Base-by-base conservation (phyloP, 2,888 invertebrate species). In the Venustoraphidia nigricollis region DNA sequence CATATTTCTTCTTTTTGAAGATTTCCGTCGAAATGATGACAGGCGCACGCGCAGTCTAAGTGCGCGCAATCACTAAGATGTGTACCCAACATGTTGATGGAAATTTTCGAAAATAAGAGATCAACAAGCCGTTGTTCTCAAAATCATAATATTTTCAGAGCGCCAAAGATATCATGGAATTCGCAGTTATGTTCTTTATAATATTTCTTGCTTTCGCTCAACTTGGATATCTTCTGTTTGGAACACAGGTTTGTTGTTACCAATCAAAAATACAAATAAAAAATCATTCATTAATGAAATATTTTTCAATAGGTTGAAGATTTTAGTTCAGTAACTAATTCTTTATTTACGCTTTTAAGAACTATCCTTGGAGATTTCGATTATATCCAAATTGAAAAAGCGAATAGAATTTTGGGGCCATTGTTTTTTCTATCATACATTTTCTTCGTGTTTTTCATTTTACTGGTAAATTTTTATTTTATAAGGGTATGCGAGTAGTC, bases 341-440 rank as follows among this genome's bases (percentile, higher is more conserved):
- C 83, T 0, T 67, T 77, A 55, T 77, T 84, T 58, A 81, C 86
- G 1, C 69, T 86, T 56, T 71, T 86, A 52, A 74, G 84, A 45
- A 79, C 82, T 56, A 79, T 86, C 56, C 68, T 88, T 52, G 86
- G 85, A 36, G 84, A 86, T 62, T 84, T 85, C 62, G 74, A 84
- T 60, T 86, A 83, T 61, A 68, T 71, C 45, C 73, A 75, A 49
- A 72, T 86, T 45, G 78, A 83, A 61, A 65, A 69, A 37, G 79
- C 80, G 0, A 79, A 83, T 63, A 68, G 79, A 45, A 60, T 82
- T 27, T 66, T 86, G 41, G 86, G 84, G 1, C 85, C 86, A 1
- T 67, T 82, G 49, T 88, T 78, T 65, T 86, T 87, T 63, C 62
- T 86, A 39, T 71, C 78, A 27, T 87, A 82, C 58, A 82, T 86